Evolutionary conservation across 2,888 invertebrate genomes (phyloP).

Genomic region (Oligia strigilis): DNA sequence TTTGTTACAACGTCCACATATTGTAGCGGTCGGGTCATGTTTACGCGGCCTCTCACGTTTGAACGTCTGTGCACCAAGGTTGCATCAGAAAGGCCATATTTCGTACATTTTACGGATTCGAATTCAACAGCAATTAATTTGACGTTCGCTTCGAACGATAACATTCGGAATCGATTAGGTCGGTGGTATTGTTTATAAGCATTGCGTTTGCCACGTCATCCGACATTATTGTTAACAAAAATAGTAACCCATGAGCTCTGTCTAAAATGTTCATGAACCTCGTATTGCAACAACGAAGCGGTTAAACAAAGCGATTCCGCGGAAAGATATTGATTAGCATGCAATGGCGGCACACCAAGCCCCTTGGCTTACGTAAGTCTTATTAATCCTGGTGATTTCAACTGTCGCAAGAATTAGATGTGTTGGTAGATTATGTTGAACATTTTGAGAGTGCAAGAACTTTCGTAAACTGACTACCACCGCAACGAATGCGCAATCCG

Average conservation of each 20-base stretch:
- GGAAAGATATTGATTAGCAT: slow-evolving; percentile 36
- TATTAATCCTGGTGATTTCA: slow-evolving; percentile 60
- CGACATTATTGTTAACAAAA: slow-evolving; percentile 65
- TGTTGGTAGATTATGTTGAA: slow-evolving; percentile 66
- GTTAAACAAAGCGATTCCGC: slow-evolving; percentile 23
- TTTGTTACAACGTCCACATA: slow-evolving; percentile 39
- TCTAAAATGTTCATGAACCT: slow-evolving; percentile 27
- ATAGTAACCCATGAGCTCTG: slow-evolving; percentile 62
- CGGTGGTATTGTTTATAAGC: slow-evolving; percentile 69
- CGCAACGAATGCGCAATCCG: slow-evolving; percentile 66
- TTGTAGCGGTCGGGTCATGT: slow-evolving; percentile 43
- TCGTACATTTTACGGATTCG: slow-evolving; percentile 51
- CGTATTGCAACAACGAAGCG: slow-evolving; percentile 14
- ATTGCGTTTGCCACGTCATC: slow-evolving; percentile 58
- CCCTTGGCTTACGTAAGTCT: slow-evolving; percentile 50
- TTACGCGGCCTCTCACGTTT: slow-evolving; percentile 50
- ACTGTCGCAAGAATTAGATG: slow-evolving; percentile 66
- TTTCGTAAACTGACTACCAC: slow-evolving; percentile 69
- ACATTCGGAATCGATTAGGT: slow-evolving; percentile 52
- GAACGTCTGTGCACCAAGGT: slow-evolving; percentile 55
- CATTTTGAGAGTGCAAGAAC: slow-evolving; percentile 63
- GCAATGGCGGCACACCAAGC: slow-evolving; percentile 24
- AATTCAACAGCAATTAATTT: slow-evolving; percentile 55
- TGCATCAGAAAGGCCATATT: slow-evolving; percentile 64
- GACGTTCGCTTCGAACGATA: slow-evolving; percentile 57